phyloP scores from a whole-genome alignment of 1,140 invertebrate species.

The Drosophila tsacasi region DNA sequence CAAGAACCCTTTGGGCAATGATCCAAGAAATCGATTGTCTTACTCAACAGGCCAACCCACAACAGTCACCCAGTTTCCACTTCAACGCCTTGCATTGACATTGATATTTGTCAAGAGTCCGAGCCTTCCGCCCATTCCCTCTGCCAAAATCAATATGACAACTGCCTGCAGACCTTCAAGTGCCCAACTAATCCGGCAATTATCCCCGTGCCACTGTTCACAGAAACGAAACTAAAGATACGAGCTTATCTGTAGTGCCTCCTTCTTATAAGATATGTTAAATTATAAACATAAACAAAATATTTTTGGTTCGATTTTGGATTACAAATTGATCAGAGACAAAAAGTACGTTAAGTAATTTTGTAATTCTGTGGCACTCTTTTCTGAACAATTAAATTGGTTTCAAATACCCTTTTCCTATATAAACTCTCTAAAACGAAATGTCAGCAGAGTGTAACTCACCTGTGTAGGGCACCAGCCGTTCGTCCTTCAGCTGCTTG shows the following conservation, averaged over 20 bases:
- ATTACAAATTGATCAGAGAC: not conserved
- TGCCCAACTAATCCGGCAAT: constrained; percentile 45
- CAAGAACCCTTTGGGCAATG: constrained; percentile 25
- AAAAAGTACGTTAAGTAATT: too few relatives aligned
- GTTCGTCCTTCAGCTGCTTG: constrained; percentile 86
- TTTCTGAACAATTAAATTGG: too few relatives aligned
- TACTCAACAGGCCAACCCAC: constrained; percentile 65
- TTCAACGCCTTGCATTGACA: constrained; percentile 61
- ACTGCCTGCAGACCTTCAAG: constrained; percentile 75
- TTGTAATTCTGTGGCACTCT: too few relatives aligned
- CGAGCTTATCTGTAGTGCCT: not conserved
- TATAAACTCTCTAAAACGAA: not conserved
- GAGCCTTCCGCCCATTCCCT: constrained; percentile 1
- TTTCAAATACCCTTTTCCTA: not conserved
- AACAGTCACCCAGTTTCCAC: constrained; percentile 59
- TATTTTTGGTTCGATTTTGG: not conserved
- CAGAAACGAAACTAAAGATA: constrained; percentile 1
- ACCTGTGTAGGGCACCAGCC: constrained; percentile 87
- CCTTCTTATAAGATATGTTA: not conserved
- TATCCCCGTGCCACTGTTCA: constrained; percentile 11
- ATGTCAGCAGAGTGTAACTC: constrained; percentile 18
- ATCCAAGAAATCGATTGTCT: constrained; percentile 59
- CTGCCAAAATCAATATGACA: constrained; percentile 69
- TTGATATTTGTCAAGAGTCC: constrained; percentile 53
- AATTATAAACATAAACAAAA: not conserved